Conservation (phyloP, 2,113 vertebrate species). For the Microcebus griseorufus region DNA sequence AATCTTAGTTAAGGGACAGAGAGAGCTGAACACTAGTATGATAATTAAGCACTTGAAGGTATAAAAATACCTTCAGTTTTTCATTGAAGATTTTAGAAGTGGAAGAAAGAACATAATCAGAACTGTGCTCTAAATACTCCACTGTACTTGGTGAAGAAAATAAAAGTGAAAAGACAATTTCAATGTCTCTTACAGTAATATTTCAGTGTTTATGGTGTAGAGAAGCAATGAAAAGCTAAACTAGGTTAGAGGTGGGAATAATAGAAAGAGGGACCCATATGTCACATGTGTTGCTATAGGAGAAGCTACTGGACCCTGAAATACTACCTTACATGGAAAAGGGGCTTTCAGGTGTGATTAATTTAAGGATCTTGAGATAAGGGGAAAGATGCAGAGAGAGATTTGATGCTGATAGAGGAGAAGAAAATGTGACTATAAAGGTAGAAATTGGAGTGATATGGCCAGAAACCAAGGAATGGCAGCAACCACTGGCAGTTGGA, state of each 20-base stretch:
- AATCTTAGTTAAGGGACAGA: constrained; percentile 4
- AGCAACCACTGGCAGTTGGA: background rate
- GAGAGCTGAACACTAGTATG: background rate
- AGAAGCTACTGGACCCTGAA: background rate
- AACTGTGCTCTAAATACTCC: background rate
- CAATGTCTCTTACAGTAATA: background rate
- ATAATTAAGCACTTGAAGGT: background rate
- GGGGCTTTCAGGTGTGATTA: background rate
- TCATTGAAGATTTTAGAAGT: background rate
- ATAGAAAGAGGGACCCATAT: background rate
- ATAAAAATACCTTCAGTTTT: background rate
- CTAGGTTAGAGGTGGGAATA: background rate
- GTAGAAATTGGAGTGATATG: background rate
- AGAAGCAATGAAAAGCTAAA: background rate
- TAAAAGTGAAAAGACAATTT: background rate
- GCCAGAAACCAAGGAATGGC: background rate
- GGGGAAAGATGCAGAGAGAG: background rate
- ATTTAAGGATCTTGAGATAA: background rate
- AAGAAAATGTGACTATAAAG: background rate
- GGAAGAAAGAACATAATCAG: background rate
- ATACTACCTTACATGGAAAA: background rate
- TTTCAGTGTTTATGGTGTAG: background rate
- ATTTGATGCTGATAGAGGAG: background rate
- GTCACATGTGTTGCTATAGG: background rate
- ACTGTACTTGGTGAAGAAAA: background rate